Conservation (phyloP, 2,797 vertebrate species). For the Salarias fasciatus region DNA sequence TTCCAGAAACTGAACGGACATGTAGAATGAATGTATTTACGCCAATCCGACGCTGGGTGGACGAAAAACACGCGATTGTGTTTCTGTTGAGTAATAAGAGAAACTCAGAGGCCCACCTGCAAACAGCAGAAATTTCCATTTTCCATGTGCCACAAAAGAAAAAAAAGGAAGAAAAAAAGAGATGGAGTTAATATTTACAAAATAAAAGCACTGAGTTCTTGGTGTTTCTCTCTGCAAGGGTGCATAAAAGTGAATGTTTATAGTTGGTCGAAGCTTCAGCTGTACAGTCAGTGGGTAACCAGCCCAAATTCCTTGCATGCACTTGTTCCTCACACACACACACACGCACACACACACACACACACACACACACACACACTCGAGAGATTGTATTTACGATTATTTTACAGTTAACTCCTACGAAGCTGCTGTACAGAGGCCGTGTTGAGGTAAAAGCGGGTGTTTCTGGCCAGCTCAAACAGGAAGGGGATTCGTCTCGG, state of each 20-base stretch:
- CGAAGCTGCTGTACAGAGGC: constrained; percentile 74
- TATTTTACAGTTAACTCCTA: constrained; percentile 74
- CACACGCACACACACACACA: no score
- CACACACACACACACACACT: no score
- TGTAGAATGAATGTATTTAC: constrained; percentile 9
- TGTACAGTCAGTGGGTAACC: constrained; percentile 77
- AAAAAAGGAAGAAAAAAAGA: constrained; percentile 7
- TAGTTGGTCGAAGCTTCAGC: constrained; percentile 60
- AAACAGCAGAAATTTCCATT: constrained; percentile 12
- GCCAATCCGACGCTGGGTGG: constrained; percentile 21
- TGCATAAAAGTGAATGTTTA: constrained; percentile 72
- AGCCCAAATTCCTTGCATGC: constrained; percentile 73
- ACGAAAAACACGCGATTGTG: constrained; percentile 34
- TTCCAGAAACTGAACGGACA: constrained; percentile 20
- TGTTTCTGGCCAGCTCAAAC: constrained; percentile 61
- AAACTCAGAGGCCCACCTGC: constrained; percentile 27
- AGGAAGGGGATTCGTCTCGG: constrained; percentile 13
- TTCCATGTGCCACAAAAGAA: constrained; percentile 25
- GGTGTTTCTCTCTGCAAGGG: constrained; percentile 54
- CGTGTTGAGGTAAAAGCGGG: constrained; percentile 73
- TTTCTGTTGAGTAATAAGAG: constrained; percentile 36
- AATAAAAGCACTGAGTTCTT: constrained; percentile 57
- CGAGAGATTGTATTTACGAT: constrained; percentile 67
- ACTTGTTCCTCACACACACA: constrained; percentile 66
- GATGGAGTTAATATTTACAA: constrained; percentile 70